Percentiles rank a stretch among this genome's conserved stretches.
Evolutionary conservation across 1,140 invertebrate genomes (phyloP).

Genomic region (Euglossa dilemma): DNA sequence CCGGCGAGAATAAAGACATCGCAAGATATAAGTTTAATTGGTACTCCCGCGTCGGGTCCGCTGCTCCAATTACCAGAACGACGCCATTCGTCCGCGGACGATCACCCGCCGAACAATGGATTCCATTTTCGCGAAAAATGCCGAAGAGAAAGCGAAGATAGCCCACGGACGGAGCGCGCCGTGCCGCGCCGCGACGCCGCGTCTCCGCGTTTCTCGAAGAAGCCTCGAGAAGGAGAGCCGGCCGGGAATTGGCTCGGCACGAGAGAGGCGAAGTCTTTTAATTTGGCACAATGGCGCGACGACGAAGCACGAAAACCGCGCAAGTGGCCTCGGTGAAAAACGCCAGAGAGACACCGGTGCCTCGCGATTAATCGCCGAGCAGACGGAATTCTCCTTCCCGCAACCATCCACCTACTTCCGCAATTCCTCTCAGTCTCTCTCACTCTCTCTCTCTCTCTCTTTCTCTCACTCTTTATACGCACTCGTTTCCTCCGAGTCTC

Average conservation of each 20-base stretch:
- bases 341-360: not conserved
- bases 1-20: constrained; percentile 47
- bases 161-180: not conserved
- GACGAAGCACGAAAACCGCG: not conserved
- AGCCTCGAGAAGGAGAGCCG: constrained; percentile 1
- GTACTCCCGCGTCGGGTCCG: constrained; percentile 23
- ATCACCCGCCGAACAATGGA: constrained; percentile 37
- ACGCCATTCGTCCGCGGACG: constrained; percentile 26
- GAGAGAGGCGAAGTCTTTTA: constrained; percentile 13
- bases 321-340: constrained; percentile 7
- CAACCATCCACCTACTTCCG: not conserved
- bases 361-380: constrained; percentile 30
- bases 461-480: no score
- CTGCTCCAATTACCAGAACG: constrained; percentile 40
- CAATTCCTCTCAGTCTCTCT: no score
- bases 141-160: constrained; percentile 11
- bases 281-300: constrained; percentile 24
- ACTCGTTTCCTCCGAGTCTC: not conserved
- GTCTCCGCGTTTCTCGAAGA: constrained; percentile 20
- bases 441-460: no score
- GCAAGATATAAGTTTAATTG: constrained; percentile 57
- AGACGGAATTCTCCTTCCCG: not conserved
- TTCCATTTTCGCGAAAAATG: constrained; percentile 25
- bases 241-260: not conserved
- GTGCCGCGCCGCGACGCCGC: no score